Evolutionary conservation across 2,888 invertebrate species (phyloP).

Genomic region (Alentia gelatinosa): DNA sequence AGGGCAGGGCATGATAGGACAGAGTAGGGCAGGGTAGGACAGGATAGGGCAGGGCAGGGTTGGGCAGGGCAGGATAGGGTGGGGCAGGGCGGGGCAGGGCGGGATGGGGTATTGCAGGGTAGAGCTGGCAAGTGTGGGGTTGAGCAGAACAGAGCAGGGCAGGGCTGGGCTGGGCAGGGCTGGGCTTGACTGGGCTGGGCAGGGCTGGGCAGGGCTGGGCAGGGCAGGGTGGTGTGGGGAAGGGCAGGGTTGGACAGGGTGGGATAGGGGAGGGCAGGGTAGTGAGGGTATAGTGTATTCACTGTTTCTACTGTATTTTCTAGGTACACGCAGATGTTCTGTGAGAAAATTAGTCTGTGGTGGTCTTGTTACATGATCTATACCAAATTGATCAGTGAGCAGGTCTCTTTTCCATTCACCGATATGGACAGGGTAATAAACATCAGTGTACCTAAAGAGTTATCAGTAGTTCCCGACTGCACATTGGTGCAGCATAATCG

Average conservation of each 20-base stretch:
- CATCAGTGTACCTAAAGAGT: too few relatives aligned
- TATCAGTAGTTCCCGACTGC: too few relatives aligned
- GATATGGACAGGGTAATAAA: too few relatives aligned
- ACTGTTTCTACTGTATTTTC: too few relatives aligned
- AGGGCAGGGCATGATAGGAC: constrained; percentile 23
- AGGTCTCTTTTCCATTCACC: too few relatives aligned
- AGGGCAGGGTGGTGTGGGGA: too few relatives aligned
- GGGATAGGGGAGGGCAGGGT: background rate
- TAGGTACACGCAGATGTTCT: too few relatives aligned
- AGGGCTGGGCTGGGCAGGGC: background rate
- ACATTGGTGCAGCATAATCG: too few relatives aligned
- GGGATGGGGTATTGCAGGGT: background rate
- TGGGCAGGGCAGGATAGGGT: background rate
- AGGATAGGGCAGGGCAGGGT: constrained; percentile 32
- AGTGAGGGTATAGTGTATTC: too few relatives aligned
- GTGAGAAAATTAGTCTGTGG: too few relatives aligned
- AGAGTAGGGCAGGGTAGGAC: constrained; percentile 24
- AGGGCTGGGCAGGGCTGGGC: background rate
- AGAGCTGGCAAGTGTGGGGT: background rate
- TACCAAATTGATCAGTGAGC: too few relatives aligned
- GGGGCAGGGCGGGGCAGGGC: background rate
- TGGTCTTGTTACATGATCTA: too few relatives aligned
- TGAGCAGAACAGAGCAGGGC: background rate
- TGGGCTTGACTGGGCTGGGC: background rate
- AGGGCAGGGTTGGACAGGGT: background rate